Conservation (phyloP, 2,888 invertebrate genomes). For the Congeria kusceri region DNA sequence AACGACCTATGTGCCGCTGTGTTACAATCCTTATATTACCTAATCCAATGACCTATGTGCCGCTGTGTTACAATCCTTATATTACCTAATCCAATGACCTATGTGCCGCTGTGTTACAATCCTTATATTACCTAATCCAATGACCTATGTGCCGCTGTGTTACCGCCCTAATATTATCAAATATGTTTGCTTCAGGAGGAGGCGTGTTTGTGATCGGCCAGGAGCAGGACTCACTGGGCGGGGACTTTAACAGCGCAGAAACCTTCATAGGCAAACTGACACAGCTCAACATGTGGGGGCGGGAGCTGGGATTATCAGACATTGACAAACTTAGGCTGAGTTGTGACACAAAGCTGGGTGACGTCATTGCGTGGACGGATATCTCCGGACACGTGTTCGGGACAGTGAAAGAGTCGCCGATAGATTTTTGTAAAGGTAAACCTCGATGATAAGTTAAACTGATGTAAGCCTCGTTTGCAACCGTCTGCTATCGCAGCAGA, state of each 20-base stretch:
- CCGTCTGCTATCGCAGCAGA: too few species aligned
- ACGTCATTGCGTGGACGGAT: constrained; percentile 89
- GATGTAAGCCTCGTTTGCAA: too few species aligned
- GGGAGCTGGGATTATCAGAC: constrained; percentile 85
- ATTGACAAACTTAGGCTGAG: constrained; percentile 83
- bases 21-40: too few species aligned
- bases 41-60: too few species aligned
- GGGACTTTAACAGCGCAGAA: constrained; percentile 89
- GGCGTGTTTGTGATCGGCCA: constrained; percentile 90
- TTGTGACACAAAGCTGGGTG: constrained; percentile 87
- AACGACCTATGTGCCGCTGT: too few species aligned
- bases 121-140: too few species aligned
- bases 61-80: too few species aligned
- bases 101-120: too few species aligned
- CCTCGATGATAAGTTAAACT: neutral
- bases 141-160: too few species aligned
- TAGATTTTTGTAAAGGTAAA: constrained; percentile 87
- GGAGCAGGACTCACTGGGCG: constrained; percentile 89
- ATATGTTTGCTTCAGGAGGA: constrained; percentile 79
- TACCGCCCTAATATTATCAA: too few species aligned
- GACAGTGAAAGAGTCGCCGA: constrained; percentile 86
- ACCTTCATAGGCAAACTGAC: constrained; percentile 89
- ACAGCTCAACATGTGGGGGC: constrained; percentile 89
- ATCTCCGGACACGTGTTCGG: constrained; percentile 87
- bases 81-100: too few species aligned